Base-by-base conservation (phyloP, 2,888 invertebrate species). In the Trimorus sp. region DNA sequence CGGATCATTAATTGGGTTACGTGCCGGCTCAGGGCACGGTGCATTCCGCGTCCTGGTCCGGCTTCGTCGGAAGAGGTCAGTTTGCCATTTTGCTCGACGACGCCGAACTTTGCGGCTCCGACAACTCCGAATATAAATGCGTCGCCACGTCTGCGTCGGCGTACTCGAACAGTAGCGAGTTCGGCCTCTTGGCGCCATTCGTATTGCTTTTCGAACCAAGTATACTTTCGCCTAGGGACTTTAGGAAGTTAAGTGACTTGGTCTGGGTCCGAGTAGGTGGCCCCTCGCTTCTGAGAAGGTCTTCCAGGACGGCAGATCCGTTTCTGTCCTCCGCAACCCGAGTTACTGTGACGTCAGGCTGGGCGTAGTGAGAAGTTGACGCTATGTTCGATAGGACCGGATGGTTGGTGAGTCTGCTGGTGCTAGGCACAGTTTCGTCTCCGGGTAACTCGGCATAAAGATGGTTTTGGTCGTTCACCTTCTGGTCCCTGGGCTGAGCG, bases 51-150 rank as follows among this genome's bases (percentile, higher is more conserved):
- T 89, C 90, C 82, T 89, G 92, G 70, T 93, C 91, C 15, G 95
- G 95, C 88, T 95, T 95, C 82, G 94, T 94, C 0, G 95, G 95
- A 48, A 95, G 91, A n/a, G 95, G 95, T 83, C 95, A 92, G 86
- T 95, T 94, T 38, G 94, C 93, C 94, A 95, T 95, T 86, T 93
- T 94, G 37, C 90, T 92, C 2, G 92, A 92, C n/a, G 92, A 91
- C 42, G 92, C 92, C 1, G 93, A 79, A 45, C 89, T 90, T 75
- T 88, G 89, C 40, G 92, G 92, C 65, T 93, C 92, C 80, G 93
- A 92, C 75, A 94, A 88, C 88, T 94, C 94, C 7, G 93, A 93
- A 88, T 94, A 94, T 26, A 93, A 89, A 89, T 94, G 94, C 4
- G 89, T 85, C 16, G 93, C 92, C 9, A 92, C 92, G 83, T 94